Percentiles rank a stretch among this genome's conserved stretches.
Evolutionary conservation across 2,888 invertebrate species (phyloP).

Genomic region (Platycheirus rosarum): DNA sequence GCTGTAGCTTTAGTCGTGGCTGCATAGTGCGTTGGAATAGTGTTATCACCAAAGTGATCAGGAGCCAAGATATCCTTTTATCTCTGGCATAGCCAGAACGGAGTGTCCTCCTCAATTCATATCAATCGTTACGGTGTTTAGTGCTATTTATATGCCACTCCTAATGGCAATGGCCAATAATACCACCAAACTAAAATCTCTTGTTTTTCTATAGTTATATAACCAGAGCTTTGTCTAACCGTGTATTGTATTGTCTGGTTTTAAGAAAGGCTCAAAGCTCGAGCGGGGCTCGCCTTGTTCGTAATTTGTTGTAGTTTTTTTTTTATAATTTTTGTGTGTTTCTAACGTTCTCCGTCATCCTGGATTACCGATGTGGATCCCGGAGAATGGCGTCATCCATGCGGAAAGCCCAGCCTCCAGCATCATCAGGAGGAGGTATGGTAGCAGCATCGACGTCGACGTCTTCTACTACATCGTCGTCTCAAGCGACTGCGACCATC

Average conservation of each 20-base stretch:
- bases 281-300: background rate
- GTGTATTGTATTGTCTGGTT: slow-evolving; percentile 14
- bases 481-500: slow-evolving; percentile 72
- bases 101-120: slow-evolving; percentile 9
- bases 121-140: slow-evolving; percentile 34
- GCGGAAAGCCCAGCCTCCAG: slow-evolving; percentile 61
- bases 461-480: slow-evolving; percentile 35
- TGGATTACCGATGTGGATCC: slow-evolving; percentile 69
- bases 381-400: slow-evolving; percentile 70
- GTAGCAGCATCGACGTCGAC: slow-evolving; percentile 77
- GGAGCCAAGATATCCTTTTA: slow-evolving; percentile 33
- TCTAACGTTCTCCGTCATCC: slow-evolving; percentile 50
- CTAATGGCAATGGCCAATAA: slow-evolving; percentile 66
- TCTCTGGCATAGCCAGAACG: background rate
- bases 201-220: slow-evolving; percentile 55
- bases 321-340: slow-evolving; percentile 25
- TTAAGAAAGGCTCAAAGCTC: slow-evolving; percentile 1
- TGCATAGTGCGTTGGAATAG: slow-evolving; percentile 59
- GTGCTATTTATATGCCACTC: slow-evolving; percentile 59
- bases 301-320: too few relatives aligned
- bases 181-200: slow-evolving; percentile 38
- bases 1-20: slow-evolving; percentile 53
- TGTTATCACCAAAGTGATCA: slow-evolving; percentile 60
- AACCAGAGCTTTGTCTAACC: slow-evolving; percentile 57
- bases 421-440: slow-evolving; percentile 76